Evolutionary conservation across 2,113 vertebrate genomes (phyloP).

Genomic region (Anthoscopus minutus): DNA sequence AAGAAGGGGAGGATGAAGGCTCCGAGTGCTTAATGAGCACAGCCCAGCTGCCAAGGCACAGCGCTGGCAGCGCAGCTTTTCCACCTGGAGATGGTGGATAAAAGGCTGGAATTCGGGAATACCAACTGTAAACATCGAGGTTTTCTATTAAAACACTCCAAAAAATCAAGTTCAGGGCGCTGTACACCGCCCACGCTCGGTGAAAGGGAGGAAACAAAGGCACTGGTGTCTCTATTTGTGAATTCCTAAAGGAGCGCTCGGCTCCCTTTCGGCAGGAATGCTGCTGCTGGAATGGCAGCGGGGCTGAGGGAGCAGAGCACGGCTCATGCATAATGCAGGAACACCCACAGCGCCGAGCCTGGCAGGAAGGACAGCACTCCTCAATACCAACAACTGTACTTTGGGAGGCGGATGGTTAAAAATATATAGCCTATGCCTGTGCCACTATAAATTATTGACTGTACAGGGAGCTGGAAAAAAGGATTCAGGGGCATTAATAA

Average conservation of each 20-base stretch:
- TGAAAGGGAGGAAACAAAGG: background rate
- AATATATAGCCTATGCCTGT: background rate
- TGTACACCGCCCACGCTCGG: background rate
- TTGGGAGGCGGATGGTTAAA: slow-evolving; percentile 48
- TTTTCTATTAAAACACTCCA: background rate
- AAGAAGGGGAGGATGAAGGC: background rate
- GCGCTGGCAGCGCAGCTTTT: background rate
- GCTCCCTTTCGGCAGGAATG: background rate
- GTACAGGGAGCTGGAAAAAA: background rate
- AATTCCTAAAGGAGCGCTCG: background rate
- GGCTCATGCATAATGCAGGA: slow-evolving; percentile 46
- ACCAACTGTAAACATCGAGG: accelerated
- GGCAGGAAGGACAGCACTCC: background rate
- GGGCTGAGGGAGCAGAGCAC: background rate
- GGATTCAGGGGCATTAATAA: slow-evolving; percentile 39
- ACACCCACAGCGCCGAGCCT: background rate
- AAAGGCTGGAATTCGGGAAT: background rate
- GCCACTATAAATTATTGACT: slow-evolving; percentile 60
- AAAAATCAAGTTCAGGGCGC: background rate
- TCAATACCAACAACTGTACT: background rate
- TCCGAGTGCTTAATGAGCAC: background rate
- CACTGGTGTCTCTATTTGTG: background rate
- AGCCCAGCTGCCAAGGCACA: background rate
- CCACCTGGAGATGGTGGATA: background rate
- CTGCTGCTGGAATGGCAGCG: background rate